A percentile compares a stretch with the other conserved stretches of the same genome.
Conservation (phyloP, 2,888 invertebrate species). For the Anarsia innoxiella region DNA sequence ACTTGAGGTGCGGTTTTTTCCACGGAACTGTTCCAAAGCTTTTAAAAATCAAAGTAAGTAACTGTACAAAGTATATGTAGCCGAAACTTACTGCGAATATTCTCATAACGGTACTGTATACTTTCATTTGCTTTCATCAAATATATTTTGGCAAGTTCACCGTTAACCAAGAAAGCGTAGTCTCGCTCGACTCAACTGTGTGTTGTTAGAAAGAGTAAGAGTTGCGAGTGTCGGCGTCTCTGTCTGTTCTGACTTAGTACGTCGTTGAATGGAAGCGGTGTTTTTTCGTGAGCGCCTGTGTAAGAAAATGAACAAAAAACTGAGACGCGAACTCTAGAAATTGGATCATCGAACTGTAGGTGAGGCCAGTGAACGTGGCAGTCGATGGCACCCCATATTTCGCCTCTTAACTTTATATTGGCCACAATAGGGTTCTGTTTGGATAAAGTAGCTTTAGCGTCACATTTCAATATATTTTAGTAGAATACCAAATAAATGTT, state of each 20-base stretch:
- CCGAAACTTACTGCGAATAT: constrained; percentile 18
- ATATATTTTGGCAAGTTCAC: constrained; percentile 51
- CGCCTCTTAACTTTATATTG: constrained; percentile 16
- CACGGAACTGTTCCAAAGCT: neutral
- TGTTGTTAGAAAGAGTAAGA: constrained; percentile 43
- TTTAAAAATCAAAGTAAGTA: neutral
- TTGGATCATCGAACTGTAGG: constrained; percentile 64
- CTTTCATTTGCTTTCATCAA: constrained; percentile 55
- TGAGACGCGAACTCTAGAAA: constrained; percentile 50
- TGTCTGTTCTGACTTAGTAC: constrained; percentile 36
- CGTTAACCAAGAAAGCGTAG: constrained; percentile 39
- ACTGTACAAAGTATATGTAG: no score
- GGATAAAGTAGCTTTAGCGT: no score
- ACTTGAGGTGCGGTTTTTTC: constrained; percentile 1
- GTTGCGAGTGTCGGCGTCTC: constrained; percentile 29
- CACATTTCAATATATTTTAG: no score
- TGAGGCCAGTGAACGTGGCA: constrained; percentile 50
- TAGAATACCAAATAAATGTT: no score
- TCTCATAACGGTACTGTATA: constrained; percentile 39
- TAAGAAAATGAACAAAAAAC: constrained; percentile 56
- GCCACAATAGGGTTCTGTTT: no score
- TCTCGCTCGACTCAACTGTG: constrained; percentile 28
- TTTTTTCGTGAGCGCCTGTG: constrained; percentile 45
- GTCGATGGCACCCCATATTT: constrained; percentile 25
- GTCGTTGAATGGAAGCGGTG: constrained; percentile 48